Evolutionary conservation across 2,888 invertebrate species (phyloP).

Genomic region (Drosophila paracracens): DNA sequence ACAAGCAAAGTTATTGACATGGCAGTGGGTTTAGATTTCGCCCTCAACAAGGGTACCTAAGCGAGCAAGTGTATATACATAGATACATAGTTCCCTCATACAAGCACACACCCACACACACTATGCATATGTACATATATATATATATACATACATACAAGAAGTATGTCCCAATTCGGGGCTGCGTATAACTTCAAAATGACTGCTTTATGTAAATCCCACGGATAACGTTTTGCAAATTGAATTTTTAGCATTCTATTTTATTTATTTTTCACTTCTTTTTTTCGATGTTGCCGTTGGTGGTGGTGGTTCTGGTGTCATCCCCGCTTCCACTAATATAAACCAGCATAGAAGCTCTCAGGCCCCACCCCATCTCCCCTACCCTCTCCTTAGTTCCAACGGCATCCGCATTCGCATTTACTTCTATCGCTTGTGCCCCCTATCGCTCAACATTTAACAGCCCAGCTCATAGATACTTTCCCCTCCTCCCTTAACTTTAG

Average conservation of each 20-base stretch:
- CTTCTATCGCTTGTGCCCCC: conserved; percentile 43
- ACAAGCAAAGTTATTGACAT: conserved; percentile 80
- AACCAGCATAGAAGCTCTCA: conserved; percentile 18
- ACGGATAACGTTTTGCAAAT: conserved; percentile 83
- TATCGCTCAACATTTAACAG: conserved; percentile 55
- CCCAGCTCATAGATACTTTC: conserved; percentile 69
- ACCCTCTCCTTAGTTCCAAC: not conserved
- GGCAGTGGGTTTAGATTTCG: conserved; percentile 73
- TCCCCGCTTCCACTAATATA: conserved; percentile 33
- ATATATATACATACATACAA: conserved; percentile 30
- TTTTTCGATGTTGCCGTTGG: conserved; percentile 20
- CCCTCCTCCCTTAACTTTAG: conserved; percentile 48
- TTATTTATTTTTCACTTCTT: conserved; percentile 79
- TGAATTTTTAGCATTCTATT: conserved; percentile 83
- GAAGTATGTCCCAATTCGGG: conserved; percentile 66
- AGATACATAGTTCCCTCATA: conserved; percentile 20
- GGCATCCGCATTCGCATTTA: conserved; percentile 42
- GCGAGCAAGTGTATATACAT: conserved; percentile 11
- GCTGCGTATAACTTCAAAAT: conserved; percentile 82
- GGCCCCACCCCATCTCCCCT: not conserved
- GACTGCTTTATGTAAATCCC: conserved; percentile 84
- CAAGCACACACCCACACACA: conserved; percentile 19
- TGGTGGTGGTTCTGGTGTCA: conserved; percentile 20
- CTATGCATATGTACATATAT: conserved; percentile 13
- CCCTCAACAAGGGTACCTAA: conserved; percentile 68